phyloP scores from a whole-genome alignment of 1,140 invertebrate genomes.

The Propsilocerus akamusi region DNA sequence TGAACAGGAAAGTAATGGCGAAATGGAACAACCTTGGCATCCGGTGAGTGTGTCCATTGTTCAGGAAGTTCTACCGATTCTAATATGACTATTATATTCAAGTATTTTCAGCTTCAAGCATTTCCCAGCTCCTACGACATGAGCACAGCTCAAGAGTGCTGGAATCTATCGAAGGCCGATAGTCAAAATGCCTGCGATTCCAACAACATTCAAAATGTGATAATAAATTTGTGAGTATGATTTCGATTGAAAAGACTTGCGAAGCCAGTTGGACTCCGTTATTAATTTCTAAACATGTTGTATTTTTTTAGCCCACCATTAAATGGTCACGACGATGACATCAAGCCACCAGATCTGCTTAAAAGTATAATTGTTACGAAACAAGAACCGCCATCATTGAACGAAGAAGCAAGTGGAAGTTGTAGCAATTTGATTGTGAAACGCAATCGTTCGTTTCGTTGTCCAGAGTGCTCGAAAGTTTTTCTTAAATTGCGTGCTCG shows the following conservation, averaged over 20 bases:
- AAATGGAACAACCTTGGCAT: constrained; percentile 45
- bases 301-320: neutral
- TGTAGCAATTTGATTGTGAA: neutral
- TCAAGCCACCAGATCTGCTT: neutral
- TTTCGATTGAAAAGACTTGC: neutral
- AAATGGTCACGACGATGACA: neutral
- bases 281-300: neutral
- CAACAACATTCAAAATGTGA: constrained; percentile 1
- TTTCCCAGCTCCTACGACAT: constrained; percentile 7
- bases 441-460: constrained; percentile 4
- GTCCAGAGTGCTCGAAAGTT: constrained; percentile 3
- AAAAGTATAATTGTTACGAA: neutral
- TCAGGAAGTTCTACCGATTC: neutral
- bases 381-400: neutral
- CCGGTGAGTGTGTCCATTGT: constrained; percentile 16
- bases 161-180: constrained; percentile 9
- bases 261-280: neutral
- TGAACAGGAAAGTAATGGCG: constrained; percentile 63
- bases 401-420: neutral
- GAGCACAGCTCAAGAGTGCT: constrained; percentile 11
- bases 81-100: neutral
- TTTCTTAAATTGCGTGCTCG: neutral
- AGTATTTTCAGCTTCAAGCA: constrained; percentile 3
- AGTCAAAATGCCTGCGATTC: constrained; percentile 1
- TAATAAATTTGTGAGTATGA: constrained; percentile 3